Evolutionary conservation across 2,797 vertebrate genomes (phyloP).

Genomic region (Graptemys geographica): DNA sequence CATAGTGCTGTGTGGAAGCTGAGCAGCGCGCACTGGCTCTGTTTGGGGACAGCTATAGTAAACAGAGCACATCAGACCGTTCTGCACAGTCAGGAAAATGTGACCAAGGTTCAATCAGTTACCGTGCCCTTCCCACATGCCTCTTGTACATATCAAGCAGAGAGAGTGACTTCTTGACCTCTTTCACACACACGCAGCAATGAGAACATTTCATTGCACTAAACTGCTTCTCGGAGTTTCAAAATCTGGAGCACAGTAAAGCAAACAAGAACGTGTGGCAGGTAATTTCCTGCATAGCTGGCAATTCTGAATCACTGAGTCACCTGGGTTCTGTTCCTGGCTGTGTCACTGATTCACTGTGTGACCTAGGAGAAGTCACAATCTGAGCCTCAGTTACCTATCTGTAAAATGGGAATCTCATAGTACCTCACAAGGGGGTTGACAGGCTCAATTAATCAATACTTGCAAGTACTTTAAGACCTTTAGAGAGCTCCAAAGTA

Average conservation of each 20-base stretch:
- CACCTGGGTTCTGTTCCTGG: not conserved
- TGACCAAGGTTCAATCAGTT: not conserved
- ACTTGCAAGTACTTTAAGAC: not conserved
- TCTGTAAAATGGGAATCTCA: not conserved
- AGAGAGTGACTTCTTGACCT: not conserved
- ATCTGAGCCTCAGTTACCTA: not conserved
- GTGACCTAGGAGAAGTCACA: not conserved
- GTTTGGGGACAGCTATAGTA: slow-evolving; percentile 48
- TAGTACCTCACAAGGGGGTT: not conserved
- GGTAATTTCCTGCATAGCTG: not conserved
- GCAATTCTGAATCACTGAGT: not conserved
- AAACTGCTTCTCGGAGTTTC: not conserved
- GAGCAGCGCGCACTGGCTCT: not conserved
- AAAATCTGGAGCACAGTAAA: not conserved
- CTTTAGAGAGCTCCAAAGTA: not conserved
- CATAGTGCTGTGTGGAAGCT: slow-evolving; percentile 45
- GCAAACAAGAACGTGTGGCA: not conserved
- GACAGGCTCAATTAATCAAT: not conserved
- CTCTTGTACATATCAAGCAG: not conserved
- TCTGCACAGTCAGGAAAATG: slow-evolving; percentile 16
- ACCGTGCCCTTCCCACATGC: not conserved
- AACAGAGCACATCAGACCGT: slow-evolving; percentile 37
- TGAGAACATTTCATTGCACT: not conserved
- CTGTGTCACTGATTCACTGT: not conserved
- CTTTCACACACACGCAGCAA: not conserved